phyloP scores from a whole-genome alignment of 1,140 invertebrate genomes.

The Drosophila elegans region DNA sequence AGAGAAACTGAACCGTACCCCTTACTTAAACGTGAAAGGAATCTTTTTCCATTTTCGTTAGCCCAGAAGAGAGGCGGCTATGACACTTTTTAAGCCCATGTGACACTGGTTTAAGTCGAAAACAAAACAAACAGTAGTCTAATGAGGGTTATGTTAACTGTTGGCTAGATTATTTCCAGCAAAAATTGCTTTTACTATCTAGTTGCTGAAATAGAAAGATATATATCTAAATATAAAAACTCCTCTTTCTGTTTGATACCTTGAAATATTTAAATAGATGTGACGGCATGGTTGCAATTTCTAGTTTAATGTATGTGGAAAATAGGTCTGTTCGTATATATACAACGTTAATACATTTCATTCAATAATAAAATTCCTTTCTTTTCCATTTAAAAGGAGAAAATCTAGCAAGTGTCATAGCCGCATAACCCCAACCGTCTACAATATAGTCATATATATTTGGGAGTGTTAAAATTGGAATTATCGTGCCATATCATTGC shows the following conservation, averaged over 20 bases:
- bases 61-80: background rate
- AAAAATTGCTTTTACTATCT: too few species aligned
- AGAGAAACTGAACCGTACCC: background rate
- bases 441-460: conserved; percentile 15
- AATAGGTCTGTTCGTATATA: background rate
- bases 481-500: conserved; percentile 81
- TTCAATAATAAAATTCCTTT: too few species aligned
- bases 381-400: background rate
- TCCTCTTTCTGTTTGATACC: too few species aligned
- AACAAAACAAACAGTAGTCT: too few species aligned
- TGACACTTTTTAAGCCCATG: conserved; percentile 7
- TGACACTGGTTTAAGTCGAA: background rate
- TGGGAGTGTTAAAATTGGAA: conserved; percentile 39
- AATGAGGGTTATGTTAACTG: too few species aligned
- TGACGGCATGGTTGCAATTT: background rate
- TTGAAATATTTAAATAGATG: too few species aligned
- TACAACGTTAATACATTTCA: background rate
- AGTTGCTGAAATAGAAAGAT: too few species aligned
- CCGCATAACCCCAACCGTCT: background rate
- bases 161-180: background rate
- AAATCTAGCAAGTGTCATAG: conserved; percentile 11
- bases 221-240: too few species aligned
- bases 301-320: background rate
- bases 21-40: conserved; percentile 1
- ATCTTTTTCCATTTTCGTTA: conserved; percentile 15